Conservation (phyloP, 2,888 invertebrate genomes). For the Subacronicta megacephala region DNA sequence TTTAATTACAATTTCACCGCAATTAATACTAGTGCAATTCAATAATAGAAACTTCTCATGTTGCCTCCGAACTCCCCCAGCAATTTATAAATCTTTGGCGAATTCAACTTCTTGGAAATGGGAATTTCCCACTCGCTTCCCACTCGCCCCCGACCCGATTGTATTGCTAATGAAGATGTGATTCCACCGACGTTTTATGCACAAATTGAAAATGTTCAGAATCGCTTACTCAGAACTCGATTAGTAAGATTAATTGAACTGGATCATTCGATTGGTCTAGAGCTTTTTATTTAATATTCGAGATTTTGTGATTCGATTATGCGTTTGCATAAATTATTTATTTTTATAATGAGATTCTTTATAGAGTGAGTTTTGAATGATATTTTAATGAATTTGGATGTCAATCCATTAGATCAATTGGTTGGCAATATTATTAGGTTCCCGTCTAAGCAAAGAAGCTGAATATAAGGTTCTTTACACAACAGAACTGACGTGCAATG, state of each 20-base stretch:
- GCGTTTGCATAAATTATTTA: conserved; percentile 40
- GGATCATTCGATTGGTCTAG: conserved; percentile 57
- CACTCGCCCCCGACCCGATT: conserved; percentile 68
- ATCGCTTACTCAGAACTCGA: conserved; percentile 59
- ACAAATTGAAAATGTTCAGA: conserved; percentile 75
- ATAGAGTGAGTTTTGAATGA: conserved; percentile 6
- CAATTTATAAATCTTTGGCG: conserved; percentile 57
- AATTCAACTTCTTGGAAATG: conserved; percentile 66
- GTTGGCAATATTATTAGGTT: too few relatives aligned
- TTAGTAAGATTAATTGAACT: conserved; percentile 65
- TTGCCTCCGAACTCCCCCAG: conserved; percentile 47
- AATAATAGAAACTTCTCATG: conserved; percentile 52
- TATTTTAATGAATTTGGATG: too few relatives aligned
- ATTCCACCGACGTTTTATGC: conserved; percentile 68
- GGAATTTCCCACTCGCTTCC: conserved; percentile 70
- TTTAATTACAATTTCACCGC: conserved; percentile 56
- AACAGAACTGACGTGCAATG: too few relatives aligned
- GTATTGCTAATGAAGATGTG: conserved; percentile 80
- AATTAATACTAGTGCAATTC: conserved; percentile 52
- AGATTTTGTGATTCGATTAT: conserved; percentile 46
- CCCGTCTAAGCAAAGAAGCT: too few relatives aligned
- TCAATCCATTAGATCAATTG: too few relatives aligned
- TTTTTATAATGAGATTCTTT: conserved; percentile 25
- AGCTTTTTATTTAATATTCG: conserved; percentile 52
- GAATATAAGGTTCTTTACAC: too few relatives aligned